Evolutionary conservation across 2,113 vertebrate genomes (phyloP), one percentile per base, ranked within the genome.

Genomic region (Gnathonemus longibarbis): DNA sequence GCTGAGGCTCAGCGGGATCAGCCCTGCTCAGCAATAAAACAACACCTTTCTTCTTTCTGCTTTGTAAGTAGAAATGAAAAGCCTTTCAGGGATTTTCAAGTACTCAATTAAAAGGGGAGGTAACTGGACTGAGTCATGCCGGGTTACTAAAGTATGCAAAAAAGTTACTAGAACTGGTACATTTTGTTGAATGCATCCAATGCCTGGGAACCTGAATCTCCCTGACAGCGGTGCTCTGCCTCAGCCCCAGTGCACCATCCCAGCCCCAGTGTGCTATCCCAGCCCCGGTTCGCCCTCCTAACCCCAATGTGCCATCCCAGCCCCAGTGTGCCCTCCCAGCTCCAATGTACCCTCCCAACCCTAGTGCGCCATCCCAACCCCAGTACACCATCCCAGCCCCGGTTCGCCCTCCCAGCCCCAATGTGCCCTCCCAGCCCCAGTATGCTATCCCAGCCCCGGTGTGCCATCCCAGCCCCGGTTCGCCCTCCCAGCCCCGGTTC

Each of bases 1-100:
- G n/a, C 62, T 77, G 70, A 31, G 42, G 88, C 88, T 21, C 66
- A 88, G 46, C 70, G 31, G 74, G 70, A 49, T 80, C 66, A 89
- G 50, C 35, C 27, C 48, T 31, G 24, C 62, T 70, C 42, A 49
- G 8, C 46, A 70, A 58, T 27, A 49, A 45, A 52, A 52, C 70
- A 80, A 39, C 48, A 89, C 48, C 66, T 52, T 80, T 27, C 15
- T 10, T 35, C 35, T 50, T 77, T 50, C 24, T 52, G 24, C 42
- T 24, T 3, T 31, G 49, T 52, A 80, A 39, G 46, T 35, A 80
- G 31, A 74, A 52, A 17, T 39, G 46, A 13, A 24, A 52, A 74
- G 27, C n/a, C 27, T 74, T 53, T 19, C 31, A 39, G 52, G 31
- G 27, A 56, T 52, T 80, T 52, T 39, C 6, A 52, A 80, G 8